phyloP scores from a whole-genome alignment of 2,888 invertebrate species.

The Heliconius aoede region DNA sequence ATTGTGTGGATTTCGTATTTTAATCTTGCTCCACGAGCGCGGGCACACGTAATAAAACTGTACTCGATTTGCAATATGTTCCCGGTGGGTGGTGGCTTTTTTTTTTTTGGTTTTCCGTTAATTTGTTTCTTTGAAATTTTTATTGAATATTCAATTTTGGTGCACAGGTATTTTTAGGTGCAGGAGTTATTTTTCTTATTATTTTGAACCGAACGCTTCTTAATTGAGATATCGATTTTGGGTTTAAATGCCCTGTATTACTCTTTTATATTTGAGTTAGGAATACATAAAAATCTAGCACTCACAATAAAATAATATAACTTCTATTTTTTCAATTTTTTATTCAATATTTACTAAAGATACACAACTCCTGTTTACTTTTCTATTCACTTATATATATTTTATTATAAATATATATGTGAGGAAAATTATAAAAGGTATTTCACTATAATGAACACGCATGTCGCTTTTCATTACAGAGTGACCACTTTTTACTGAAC shows the following conservation, averaged over 20 bases:
- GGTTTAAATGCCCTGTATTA: too few species aligned
- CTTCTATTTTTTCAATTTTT: not conserved
- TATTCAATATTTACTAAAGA: not conserved
- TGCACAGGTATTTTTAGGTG: not conserved
- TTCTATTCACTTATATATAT: not conserved
- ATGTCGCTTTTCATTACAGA: slow-evolving; percentile 73
- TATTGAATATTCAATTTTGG: slow-evolving; percentile 7
- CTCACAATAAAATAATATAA: not conserved
- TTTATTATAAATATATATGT: not conserved
- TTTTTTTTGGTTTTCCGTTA: slow-evolving; percentile 23
- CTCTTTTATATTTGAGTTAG: too few species aligned
- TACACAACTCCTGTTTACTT: not conserved
- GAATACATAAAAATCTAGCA: too few species aligned
- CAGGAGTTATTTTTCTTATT: not conserved
- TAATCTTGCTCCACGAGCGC: slow-evolving; percentile 37
- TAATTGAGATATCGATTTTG: too few species aligned
- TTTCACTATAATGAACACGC: slow-evolving; percentile 64
- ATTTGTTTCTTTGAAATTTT: slow-evolving; percentile 21
- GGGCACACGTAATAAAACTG: slow-evolving; percentile 29
- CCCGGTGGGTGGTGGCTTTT: not conserved
- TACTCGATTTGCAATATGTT: slow-evolving; percentile 33
- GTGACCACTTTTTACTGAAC: slow-evolving; percentile 65
- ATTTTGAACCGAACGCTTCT: not conserved
- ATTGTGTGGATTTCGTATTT: slow-evolving; percentile 48
- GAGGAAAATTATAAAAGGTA: slow-evolving; percentile 40